Base-by-base conservation (phyloP, 1,140 invertebrate species). In the Yoshiicerus persimilis region DNA sequence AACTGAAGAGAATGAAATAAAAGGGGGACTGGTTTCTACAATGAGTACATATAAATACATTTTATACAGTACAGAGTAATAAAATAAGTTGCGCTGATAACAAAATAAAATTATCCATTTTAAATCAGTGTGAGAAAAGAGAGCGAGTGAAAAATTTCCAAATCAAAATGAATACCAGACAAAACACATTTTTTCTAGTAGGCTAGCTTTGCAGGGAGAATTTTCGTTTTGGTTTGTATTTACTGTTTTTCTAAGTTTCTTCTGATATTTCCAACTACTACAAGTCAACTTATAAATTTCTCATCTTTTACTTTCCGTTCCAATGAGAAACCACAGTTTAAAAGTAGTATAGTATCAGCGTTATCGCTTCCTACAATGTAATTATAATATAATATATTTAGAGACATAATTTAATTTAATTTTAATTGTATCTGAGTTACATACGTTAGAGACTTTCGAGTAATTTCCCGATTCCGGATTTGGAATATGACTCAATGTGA, bases 141-240 rank as follows among this genome's bases (percentile, higher is more conserved):
- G 64, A 70, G 64, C 64, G 27, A 27, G 64, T 70, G 27, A 70
- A 70, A 70, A 70, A n/a, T n/a, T 70, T 70, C 27, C 23, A 77
- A 36, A 77, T 36, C 32, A 80, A 80, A 80, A 80, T 80, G 30
- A 80, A 32, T 80, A 80, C 32, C 75, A 80, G 64, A 87, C 32
- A 87, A 87, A 87, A 87, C 62, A 87, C 41, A 70, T 75, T 27
- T 56, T 70, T 89, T 90, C 90, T 90, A 90, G 89, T 89, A 90
- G 89, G 90, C 90, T 89, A 89, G 89, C 89, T 88, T 90, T 90
- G 89, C 88, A 90, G 88, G 86, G 89, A 89, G 89, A 90, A 56
- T 70, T 80, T 87, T 86, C n/a, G 30, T 5, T 64, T 38, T 32
- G 8, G n/a, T n/a, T n/a, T n/a, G n/a, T n/a, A n/a, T n/a, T n/a